A percentile compares a stretch with the other conserved stretches of the same genome.
These are phyloP conservation scores for Clarias magur DNA, from an alignment of 2,113 vertebrate genomes.

Conservation along the genomic window DNA sequence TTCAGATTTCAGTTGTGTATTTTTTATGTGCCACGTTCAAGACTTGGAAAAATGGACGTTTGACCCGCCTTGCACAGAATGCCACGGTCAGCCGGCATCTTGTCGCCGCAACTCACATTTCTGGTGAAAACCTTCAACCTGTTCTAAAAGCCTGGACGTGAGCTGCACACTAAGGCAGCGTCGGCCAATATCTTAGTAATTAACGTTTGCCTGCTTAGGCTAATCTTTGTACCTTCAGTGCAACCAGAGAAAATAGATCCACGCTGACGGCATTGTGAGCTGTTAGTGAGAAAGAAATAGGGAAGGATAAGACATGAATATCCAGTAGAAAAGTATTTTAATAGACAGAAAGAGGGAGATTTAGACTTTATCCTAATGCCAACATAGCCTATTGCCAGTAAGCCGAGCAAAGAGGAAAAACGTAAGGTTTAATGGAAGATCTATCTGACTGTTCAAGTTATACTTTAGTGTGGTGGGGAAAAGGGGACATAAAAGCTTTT, in stretches of 20 bases:
- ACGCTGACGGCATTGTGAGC: not conserved
- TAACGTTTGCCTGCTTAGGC: constrained; percentile 24
- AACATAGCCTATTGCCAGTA: constrained; percentile 13
- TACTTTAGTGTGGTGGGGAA: not conserved
- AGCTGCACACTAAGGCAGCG: constrained; percentile 32
- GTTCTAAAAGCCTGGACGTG: constrained; percentile 16
- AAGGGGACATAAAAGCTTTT: not conserved
- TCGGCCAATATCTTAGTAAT: constrained; percentile 2
- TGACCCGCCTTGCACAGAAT: constrained; percentile 39
- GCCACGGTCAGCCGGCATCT: not conserved
- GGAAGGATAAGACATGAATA: constrained; percentile 17
- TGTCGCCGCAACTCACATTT: constrained; percentile 25
- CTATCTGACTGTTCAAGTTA: not conserved
- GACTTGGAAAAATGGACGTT: not conserved
- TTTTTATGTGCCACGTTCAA: constrained; percentile 4
- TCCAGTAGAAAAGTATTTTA: not conserved
- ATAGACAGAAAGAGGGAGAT: constrained; percentile 7
- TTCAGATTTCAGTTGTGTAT: not conserved
- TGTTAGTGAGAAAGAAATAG: constrained; percentile 29
- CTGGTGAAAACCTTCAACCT: constrained; percentile 38
- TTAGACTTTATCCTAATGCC: constrained; percentile 14
- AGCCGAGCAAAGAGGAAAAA: not conserved
- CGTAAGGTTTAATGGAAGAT: not conserved
- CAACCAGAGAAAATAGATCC: constrained; percentile 20
- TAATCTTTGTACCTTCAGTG: constrained; percentile 19